Evolutionary conservation across 2,888 invertebrate genomes (phyloP).

Genomic region (Drosophila barbarae): DNA sequence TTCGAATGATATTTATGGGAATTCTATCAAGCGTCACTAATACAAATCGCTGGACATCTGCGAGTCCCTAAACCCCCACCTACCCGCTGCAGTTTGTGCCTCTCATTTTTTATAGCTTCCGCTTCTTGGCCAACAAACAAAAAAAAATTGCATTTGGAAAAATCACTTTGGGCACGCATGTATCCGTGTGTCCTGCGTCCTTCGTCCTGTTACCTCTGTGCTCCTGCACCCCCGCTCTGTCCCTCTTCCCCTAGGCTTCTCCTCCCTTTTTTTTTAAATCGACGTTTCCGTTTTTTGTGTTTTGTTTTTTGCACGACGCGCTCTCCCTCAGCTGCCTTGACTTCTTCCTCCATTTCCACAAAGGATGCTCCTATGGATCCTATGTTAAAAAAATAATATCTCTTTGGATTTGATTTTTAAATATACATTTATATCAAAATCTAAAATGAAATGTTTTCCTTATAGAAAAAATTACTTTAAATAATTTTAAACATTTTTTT

Average conservation of each 20-base stretch:
- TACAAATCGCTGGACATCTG: constrained; percentile 31
- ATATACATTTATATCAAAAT: neutral
- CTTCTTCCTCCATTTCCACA: constrained; percentile 3
- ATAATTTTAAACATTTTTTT: constrained; percentile 11
- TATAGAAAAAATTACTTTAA: neutral
- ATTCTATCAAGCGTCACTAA: constrained; percentile 27
- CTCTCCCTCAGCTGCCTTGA: constrained; percentile 3
- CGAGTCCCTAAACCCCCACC: constrained; percentile 6
- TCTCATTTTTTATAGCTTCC: constrained; percentile 39
- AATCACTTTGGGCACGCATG: constrained; percentile 67
- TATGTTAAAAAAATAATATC: neutral
- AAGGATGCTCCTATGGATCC: neutral
- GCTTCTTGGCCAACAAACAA: constrained; percentile 26
- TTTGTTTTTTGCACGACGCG: constrained; percentile 68
- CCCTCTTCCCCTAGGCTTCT: neutral
- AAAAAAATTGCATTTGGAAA: constrained; percentile 42
- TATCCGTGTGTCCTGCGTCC: constrained; percentile 28
- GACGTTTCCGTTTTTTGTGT: constrained; percentile 25
- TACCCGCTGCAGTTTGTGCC: constrained; percentile 8
- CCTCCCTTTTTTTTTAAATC: constrained; percentile 4
- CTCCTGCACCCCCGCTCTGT: constrained; percentile 8
- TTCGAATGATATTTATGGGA: constrained; percentile 17
- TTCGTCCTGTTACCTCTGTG: constrained; percentile 10
- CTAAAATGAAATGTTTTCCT: too few species aligned
- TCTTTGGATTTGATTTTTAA: neutral